These are phyloP conservation scores for Podargus strigoides DNA, from an alignment of 2,797 vertebrate species.

Conservation along the genomic window DNA sequence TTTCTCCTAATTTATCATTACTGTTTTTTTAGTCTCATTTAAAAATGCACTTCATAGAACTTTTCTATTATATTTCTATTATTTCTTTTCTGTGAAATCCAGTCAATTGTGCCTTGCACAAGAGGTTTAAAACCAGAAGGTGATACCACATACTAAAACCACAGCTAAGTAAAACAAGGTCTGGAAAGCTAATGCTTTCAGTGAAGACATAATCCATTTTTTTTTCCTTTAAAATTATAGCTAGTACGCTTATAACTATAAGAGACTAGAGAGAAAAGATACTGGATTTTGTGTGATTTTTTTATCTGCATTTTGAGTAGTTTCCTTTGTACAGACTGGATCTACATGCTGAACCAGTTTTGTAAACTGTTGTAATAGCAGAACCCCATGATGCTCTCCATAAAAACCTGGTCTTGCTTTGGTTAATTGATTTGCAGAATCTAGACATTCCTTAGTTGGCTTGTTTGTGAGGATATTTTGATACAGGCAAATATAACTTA, in stretches of 20 bases:
- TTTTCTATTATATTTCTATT: neutral
- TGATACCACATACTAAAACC: neutral
- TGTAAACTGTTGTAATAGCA: neutral
- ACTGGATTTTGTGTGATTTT: neutral
- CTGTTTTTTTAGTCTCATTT: neutral
- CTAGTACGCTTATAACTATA: neutral
- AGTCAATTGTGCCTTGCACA: neutral
- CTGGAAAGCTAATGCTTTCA: neutral
- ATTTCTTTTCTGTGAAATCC: neutral
- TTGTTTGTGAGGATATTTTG: neutral
- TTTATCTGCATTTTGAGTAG: neutral
- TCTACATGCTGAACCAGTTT: neutral
- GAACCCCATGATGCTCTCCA: neutral
- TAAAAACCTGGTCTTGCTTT: neutral
- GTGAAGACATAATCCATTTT: neutral
- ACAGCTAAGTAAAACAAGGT: neutral
- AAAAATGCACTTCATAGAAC: neutral
- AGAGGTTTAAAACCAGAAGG: neutral
- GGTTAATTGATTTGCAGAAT: neutral
- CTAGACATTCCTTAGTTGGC: neutral
- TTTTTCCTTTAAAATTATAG: neutral
- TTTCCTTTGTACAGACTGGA: neutral
- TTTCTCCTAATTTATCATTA: neutral
- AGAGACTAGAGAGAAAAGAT: neutral
- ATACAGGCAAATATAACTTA: neutral